Percentiles rank a stretch among this genome's conserved stretches.
phyloP scores from a whole-genome alignment of 2,113 vertebrate genomes.

The Engystomops pustulosus region DNA sequence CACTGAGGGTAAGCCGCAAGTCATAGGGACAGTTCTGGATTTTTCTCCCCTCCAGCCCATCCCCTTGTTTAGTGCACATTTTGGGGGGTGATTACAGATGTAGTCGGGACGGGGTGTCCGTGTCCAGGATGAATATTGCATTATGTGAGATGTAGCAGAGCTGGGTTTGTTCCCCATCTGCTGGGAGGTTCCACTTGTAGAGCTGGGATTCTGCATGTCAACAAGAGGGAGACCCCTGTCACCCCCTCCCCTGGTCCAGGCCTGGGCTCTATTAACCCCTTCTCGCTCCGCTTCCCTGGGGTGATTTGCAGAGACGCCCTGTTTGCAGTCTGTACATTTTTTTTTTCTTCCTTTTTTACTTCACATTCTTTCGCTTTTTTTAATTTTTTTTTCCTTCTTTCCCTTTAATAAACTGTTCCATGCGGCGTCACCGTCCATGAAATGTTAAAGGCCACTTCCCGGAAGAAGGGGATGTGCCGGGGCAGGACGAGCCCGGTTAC shows the following conservation, averaged over 20 bases:
- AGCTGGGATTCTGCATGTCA: neutral
- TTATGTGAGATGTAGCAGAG: neutral
- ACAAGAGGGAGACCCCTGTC: neutral
- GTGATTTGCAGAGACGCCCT: neutral
- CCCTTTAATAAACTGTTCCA: neutral
- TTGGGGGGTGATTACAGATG: neutral
- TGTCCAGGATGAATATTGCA: neutral
- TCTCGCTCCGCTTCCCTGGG: neutral
- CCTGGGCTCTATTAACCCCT: neutral
- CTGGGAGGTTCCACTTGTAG: neutral
- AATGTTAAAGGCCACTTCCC: slow-evolving; percentile 11
- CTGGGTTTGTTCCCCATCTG: neutral
- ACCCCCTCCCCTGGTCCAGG: neutral
- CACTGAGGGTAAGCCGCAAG: neutral
- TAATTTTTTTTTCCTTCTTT: neutral
- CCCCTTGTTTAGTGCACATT: neutral
- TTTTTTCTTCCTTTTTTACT: neutral
- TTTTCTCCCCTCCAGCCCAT: neutral
- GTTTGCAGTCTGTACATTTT: neutral
- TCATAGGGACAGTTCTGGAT: neutral
- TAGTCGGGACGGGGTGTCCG: neutral
- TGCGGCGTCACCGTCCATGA: neutral
- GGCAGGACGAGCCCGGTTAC: neutral
- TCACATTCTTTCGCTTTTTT: neutral
- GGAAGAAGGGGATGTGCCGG: neutral